These are phyloP conservation scores for Drosophila kohkoa DNA, from an alignment of 1,140 invertebrate species.

Conservation along the genomic window DNA sequence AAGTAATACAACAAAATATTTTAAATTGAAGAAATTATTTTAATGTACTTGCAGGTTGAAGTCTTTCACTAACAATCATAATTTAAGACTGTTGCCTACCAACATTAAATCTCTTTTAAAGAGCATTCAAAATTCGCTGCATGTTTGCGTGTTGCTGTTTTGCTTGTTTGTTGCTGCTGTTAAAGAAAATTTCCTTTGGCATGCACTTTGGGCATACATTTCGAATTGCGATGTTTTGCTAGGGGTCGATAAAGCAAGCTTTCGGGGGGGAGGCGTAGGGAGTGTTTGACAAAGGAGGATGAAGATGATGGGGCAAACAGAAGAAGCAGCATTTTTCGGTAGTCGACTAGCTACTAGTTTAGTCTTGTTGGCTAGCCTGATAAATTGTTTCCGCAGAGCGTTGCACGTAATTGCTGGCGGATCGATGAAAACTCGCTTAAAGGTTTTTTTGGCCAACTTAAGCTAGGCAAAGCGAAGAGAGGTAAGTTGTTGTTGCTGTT, in stretches of 20 bases:
- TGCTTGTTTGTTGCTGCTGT: conserved; percentile 71
- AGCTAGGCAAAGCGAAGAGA: background rate
- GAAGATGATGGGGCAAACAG: background rate
- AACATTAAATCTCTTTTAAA: background rate
- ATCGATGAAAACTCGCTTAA: conserved; percentile 81
- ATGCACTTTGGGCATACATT: conserved; percentile 77
- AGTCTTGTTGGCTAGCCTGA: conserved; percentile 74
- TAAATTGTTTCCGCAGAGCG: conserved; percentile 79
- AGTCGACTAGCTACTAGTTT: conserved; percentile 37
- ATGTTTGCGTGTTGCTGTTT: conserved; percentile 13
- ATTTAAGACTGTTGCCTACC: background rate
- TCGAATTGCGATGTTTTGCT: conserved; percentile 4
- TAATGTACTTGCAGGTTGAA: too few species aligned
- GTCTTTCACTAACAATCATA: background rate
- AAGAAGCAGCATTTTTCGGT: background rate
- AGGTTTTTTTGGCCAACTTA: conserved; percentile 46
- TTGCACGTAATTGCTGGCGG: conserved; percentile 79
- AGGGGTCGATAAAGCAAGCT: conserved; percentile 7
- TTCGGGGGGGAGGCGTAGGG: background rate
- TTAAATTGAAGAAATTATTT: too few species aligned
- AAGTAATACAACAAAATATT: too few species aligned
- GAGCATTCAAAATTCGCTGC: background rate
- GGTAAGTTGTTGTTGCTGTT: conserved; percentile 25
- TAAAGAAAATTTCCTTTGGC: conserved; percentile 75
- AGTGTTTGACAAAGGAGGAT: background rate